phyloP scores from a whole-genome alignment of 92 coral and sea anemone genomes.

The Phymanthus crucifer region DNA sequence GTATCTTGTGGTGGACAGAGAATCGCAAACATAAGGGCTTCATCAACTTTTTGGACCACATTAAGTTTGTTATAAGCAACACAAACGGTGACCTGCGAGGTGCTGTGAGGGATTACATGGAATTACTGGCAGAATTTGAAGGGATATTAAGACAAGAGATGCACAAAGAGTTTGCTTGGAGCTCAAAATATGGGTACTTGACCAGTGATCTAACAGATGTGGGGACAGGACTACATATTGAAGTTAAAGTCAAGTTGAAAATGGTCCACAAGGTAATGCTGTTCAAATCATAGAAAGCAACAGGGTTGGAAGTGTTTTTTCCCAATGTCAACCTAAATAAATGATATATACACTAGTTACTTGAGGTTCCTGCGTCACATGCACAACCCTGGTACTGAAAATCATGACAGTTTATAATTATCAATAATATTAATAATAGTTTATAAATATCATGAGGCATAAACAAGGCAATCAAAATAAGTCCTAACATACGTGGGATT shows the following conservation, averaged over 20 bases:
- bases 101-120: conserved; percentile 32
- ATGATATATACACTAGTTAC: too few relatives aligned
- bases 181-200: conserved; percentile 41
- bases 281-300: neutral
- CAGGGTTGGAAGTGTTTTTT: neutral
- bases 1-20: conserved; percentile 49
- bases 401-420: too few relatives aligned
- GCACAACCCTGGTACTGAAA: too few relatives aligned
- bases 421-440: too few relatives aligned
- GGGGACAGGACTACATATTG: conserved; percentile 51
- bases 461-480: too few relatives aligned
- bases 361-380: too few relatives aligned
- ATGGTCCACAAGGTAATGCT: conserved; percentile 37
- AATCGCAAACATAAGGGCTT: conserved; percentile 41
- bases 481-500: too few relatives aligned
- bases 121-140: conserved; percentile 29
- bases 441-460: too few relatives aligned
- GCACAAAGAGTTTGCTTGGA: conserved; percentile 39
- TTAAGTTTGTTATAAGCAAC: conserved; percentile 39
- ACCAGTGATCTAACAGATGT: conserved; percentile 42
- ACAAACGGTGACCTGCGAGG: conserved; percentile 42
- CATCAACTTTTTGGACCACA: conserved; percentile 46
- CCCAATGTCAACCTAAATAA: too few relatives aligned
- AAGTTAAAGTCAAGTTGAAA: conserved; percentile 30
- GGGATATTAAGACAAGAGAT: conserved; percentile 16